These are phyloP conservation scores for Acanthaster planci DNA, from an alignment of 35 echinoderm and acorn worm genomes.

Conservation along the genomic window DNA sequence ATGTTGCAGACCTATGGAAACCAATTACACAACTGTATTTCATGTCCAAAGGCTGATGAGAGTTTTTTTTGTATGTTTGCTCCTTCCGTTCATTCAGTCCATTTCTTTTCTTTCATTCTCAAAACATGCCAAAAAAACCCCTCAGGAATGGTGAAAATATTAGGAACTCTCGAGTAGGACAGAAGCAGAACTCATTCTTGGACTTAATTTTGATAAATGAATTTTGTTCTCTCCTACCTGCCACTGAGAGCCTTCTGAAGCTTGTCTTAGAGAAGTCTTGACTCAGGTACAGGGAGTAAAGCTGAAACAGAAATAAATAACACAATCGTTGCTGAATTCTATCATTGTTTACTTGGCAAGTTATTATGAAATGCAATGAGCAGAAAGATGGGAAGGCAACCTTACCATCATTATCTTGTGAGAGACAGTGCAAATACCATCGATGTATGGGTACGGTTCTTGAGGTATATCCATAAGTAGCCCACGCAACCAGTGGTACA, in stretches of 20 bases:
- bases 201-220: too few species aligned
- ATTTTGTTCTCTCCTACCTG: neutral
- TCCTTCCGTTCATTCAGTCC: too few species aligned
- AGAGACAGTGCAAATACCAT: conserved; percentile 49
- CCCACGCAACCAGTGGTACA: conserved; percentile 42
- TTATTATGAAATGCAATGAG: too few species aligned
- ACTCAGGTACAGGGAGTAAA: conserved; percentile 31
- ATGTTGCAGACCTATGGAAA: too few species aligned
- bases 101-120: too few species aligned
- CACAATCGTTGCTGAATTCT: neutral
- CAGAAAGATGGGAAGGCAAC: neutral
- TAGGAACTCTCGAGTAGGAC: too few species aligned
- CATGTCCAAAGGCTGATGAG: too few species aligned
- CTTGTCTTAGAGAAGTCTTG: conserved; percentile 13
- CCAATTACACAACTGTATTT: too few species aligned
- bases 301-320: neutral
- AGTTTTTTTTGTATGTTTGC: too few species aligned
- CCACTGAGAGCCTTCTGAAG: conserved; percentile 22
- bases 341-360: neutral
- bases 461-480: conserved; percentile 42
- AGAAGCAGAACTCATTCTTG: too few species aligned
- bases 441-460: conserved; percentile 62
- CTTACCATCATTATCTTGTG: conserved; percentile 75
- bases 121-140: too few species aligned
- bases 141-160: too few species aligned